Evolutionary conservation across 2,113 vertebrate species (phyloP), one percentile per base, ranked within the genome.

Genomic region (Prunella himalayana): DNA sequence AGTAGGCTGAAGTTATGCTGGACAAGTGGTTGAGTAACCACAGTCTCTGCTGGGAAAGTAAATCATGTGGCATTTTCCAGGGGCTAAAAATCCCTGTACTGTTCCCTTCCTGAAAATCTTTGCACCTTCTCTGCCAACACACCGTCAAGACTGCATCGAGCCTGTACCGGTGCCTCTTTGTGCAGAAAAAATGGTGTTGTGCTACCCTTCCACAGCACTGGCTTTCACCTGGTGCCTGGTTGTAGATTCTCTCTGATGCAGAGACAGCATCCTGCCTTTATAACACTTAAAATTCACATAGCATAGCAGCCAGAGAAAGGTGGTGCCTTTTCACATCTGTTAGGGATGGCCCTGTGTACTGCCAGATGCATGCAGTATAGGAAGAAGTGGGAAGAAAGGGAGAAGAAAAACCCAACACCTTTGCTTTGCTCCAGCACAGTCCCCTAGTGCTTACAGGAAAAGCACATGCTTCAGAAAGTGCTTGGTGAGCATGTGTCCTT

Each of bases 361-460:
- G 4, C 42, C 33, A 59, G 50, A 8, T 72, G 50, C 31, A 17
- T 1, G 1, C 0, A 4, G 13, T 30, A 4, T 3, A 30, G 64
- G 65, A 60, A n/a, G 44, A 68, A 76, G 44, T 25, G 35, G 23
- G 30, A 72, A 18, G 21, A 25, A 30, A n/a, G 35, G 3, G 4
- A 1, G 2, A 11, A 6, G 9, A 35, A 16, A 23, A 12, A 2
- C 1, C 4, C 21, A 54, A 2, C 0, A 1, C 8, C 15, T 73
- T 75, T 71, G 51, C 63, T 86, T 53, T 82, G 57, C 17, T 51
- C 51, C 21, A 60, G 27, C 47, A 25, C 64, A 41, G 60, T 71
- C 39, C 39, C 16, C 27, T 66, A 35, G 59, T 57, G 82, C 28
- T 80, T 41, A 30, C 54, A 70, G 76, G 69, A 64, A 68, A 78